Evolutionary conservation across 1,140 invertebrate genomes (phyloP).

Genomic region (Hermetia illucens): DNA sequence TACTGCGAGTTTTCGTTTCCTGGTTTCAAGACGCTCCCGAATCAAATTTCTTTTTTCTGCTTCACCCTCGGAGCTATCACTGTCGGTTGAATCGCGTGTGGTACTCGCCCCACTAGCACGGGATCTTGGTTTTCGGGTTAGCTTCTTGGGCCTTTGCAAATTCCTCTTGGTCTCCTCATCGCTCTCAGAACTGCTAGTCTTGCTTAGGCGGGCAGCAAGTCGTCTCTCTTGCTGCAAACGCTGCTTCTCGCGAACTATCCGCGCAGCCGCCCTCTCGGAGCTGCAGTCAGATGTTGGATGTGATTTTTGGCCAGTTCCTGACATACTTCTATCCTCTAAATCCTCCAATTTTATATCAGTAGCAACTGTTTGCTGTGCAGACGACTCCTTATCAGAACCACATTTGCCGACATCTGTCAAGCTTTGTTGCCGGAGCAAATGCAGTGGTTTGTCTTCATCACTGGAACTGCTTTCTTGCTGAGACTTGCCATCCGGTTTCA

Average conservation of each 20-base stretch:
- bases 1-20: too few relatives aligned
- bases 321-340: slow-evolving; percentile 20
- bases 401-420: neutral
- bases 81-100: neutral
- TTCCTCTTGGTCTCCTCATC: slow-evolving; percentile 23
- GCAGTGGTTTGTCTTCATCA: slow-evolving; percentile 35
- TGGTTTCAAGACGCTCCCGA: too few relatives aligned
- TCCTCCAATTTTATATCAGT: slow-evolving; percentile 15
- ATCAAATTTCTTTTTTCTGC: too few relatives aligned
- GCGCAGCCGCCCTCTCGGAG: slow-evolving; percentile 11
- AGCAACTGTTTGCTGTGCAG: too few relatives aligned
- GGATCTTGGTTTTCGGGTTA: slow-evolving; percentile 10
- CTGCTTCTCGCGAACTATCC: slow-evolving; percentile 20
- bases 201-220: slow-evolving; percentile 19
- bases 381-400: too few relatives aligned
- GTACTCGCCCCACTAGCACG: neutral
- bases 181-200: slow-evolving; percentile 23
- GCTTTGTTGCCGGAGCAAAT: slow-evolving; percentile 2
- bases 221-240: slow-evolving; percentile 21
- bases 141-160: slow-evolving; percentile 20
- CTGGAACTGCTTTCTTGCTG: slow-evolving; percentile 29
- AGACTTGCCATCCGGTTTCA: slow-evolving; percentile 16
- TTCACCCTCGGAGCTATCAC: neutral
- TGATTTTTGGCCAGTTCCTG: slow-evolving; percentile 9
- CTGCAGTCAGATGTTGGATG: slow-evolving; percentile 12